Percentiles rank a stretch among this genome's conserved stretches.
Evolutionary conservation across 2,888 invertebrate genomes (phyloP).

Genomic region (Mythimna ferrago): DNA sequence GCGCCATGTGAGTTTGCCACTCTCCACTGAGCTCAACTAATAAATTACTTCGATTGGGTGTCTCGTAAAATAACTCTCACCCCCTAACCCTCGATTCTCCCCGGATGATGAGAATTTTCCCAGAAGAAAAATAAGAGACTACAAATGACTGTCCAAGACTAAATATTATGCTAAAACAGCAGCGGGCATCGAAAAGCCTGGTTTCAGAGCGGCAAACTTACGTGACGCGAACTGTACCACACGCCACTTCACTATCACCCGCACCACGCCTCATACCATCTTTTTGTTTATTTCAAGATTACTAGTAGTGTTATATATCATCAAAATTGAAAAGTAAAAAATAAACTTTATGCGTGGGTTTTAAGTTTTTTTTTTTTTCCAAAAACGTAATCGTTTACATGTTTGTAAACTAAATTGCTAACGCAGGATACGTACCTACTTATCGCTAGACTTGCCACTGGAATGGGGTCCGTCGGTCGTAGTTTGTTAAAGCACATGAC

Average conservation of each 20-base stretch:
- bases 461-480: constrained; percentile 7
- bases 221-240: constrained; percentile 8
- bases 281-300: background rate
- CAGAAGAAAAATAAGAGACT: background rate
- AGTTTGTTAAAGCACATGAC: constrained; percentile 42
- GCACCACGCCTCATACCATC: constrained; percentile 1
- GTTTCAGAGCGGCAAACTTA: constrained; percentile 7
- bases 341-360: background rate
- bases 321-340: background rate
- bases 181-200: background rate
- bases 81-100: background rate
- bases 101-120: background rate
- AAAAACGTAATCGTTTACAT: background rate
- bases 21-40: background rate
- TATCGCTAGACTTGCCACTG: constrained; percentile 29
- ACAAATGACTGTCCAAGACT: background rate
- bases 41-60: too few relatives aligned
- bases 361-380: background rate
- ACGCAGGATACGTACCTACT: constrained; percentile 1
- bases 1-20: constrained; percentile 1
- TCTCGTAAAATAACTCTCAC: background rate
- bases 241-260: background rate
- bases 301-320: background rate
- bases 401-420: background rate
- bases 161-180: background rate